Evolutionary conservation across 2,797 vertebrate genomes (phyloP).

Genomic region (Tauraco hartlaubi): DNA sequence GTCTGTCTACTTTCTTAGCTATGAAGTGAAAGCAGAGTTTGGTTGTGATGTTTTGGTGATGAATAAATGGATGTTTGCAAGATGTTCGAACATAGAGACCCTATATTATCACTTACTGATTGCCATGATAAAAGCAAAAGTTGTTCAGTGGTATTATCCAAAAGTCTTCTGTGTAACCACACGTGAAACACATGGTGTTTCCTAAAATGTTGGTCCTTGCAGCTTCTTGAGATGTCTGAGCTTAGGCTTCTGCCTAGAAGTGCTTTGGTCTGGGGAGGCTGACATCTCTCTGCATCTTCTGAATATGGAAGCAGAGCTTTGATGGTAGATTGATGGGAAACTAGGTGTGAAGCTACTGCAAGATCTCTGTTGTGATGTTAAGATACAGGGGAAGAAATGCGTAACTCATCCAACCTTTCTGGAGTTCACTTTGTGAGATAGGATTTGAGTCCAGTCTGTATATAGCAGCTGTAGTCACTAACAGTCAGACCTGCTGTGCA

Average conservation of each 20-base stretch:
- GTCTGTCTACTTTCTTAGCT: neutral
- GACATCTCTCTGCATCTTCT: neutral
- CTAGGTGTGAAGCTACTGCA: neutral
- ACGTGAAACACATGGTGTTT: accelerated
- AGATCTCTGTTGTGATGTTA: accelerated
- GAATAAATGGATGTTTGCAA: neutral
- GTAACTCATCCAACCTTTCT: accelerated
- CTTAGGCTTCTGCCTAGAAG: neutral
- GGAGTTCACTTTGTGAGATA: neutral
- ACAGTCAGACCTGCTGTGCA: neutral
- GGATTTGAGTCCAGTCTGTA: neutral
- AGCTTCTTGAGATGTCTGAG: accelerated
- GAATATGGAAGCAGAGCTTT: neutral
- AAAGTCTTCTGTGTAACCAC: neutral
- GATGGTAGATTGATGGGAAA: neutral
- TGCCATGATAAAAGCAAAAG: neutral
- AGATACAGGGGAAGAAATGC: neutral
- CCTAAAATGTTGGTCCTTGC: neutral
- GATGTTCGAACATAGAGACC: neutral
- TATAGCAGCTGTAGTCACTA: accelerated
- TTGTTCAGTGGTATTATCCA: neutral
- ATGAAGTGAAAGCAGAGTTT: neutral
- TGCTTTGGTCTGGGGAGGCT: neutral
- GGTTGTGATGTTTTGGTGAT: neutral
- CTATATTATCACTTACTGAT: neutral